Percentiles rank a stretch among this genome's conserved stretches.
phyloP scores from a whole-genome alignment of 2,888 invertebrate genomes.

The Thysanoteuthis rhombus region DNA sequence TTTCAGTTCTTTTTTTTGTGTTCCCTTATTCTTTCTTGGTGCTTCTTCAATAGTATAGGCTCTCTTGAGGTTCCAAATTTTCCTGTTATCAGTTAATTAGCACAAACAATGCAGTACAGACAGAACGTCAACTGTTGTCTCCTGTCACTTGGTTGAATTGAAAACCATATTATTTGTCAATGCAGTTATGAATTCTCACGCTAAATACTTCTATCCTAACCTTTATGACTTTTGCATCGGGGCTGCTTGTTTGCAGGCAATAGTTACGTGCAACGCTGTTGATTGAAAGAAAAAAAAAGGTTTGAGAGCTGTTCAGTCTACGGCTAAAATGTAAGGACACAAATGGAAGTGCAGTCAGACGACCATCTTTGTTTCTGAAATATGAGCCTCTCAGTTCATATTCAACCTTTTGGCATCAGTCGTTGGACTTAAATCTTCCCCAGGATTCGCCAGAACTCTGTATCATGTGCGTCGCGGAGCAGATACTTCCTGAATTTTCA shows the following conservation, averaged over 20 bases:
- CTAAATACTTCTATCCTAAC: neutral
- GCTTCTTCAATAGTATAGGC: neutral
- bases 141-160: neutral
- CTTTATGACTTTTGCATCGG: neutral
- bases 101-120: neutral
- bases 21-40: neutral
- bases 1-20: neutral
- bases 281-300: neutral
- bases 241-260: neutral
- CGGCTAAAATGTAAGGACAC: too few species aligned
- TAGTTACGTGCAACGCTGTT: neutral
- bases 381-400: too few species aligned
- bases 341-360: too few species aligned
- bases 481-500: too few species aligned
- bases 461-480: too few species aligned
- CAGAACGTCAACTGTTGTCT: neutral
- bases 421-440: too few species aligned
- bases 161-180: neutral
- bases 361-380: too few species aligned
- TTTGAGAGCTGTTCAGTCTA: too few species aligned
- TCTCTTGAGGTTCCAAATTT: neutral
- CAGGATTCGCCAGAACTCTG: too few species aligned
- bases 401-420: too few species aligned
- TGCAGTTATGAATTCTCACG: neutral
- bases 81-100: neutral